Percentiles rank a stretch among this genome's conserved stretches.
phyloP scores from a whole-genome alignment of 2,888 invertebrate species.

The Desoria tigrina region DNA sequence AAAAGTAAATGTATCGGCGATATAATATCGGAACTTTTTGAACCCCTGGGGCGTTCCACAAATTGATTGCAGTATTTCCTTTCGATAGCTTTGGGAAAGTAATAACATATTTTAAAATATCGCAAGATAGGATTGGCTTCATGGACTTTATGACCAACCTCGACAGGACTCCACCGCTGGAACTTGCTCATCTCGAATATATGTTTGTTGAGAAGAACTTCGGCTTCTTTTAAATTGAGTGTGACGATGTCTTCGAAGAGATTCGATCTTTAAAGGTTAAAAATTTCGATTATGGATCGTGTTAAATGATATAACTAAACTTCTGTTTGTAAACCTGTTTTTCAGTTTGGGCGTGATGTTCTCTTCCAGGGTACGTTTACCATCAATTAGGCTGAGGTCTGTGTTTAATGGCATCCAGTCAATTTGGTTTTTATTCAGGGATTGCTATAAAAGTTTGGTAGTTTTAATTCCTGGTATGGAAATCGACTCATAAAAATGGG shows the following conservation, averaged over 20 bases:
- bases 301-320: too few relatives aligned
- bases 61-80: slow-evolving; percentile 45
- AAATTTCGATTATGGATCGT: too few relatives aligned
- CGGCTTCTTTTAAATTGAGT: slow-evolving; percentile 55
- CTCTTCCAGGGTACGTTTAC: slow-evolving; percentile 24
- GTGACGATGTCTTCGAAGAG: slow-evolving; percentile 40
- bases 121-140: too few relatives aligned
- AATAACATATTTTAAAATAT: not conserved
- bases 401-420: slow-evolving; percentile 38
- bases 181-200: slow-evolving; percentile 67
- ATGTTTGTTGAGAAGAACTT: slow-evolving; percentile 63
- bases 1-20: slow-evolving; percentile 45
- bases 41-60: slow-evolving; percentile 46
- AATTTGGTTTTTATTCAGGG: slow-evolving; percentile 30
- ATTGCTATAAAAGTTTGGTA: slow-evolving; percentile 21
- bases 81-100: slow-evolving; percentile 31
- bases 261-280: slow-evolving; percentile 25
- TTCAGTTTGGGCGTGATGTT: slow-evolving; percentile 24
- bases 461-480: too few relatives aligned
- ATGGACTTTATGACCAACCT: slow-evolving; percentile 60
- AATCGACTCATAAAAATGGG: too few relatives aligned
- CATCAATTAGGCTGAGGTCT: slow-evolving; percentile 34
- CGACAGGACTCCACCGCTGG: slow-evolving; percentile 67
- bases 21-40: slow-evolving; percentile 44
- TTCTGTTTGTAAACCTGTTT: slow-evolving; percentile 27